Evolutionary conservation across 2,888 invertebrate genomes (phyloP).

Genomic region (Atrina japonica): DNA sequence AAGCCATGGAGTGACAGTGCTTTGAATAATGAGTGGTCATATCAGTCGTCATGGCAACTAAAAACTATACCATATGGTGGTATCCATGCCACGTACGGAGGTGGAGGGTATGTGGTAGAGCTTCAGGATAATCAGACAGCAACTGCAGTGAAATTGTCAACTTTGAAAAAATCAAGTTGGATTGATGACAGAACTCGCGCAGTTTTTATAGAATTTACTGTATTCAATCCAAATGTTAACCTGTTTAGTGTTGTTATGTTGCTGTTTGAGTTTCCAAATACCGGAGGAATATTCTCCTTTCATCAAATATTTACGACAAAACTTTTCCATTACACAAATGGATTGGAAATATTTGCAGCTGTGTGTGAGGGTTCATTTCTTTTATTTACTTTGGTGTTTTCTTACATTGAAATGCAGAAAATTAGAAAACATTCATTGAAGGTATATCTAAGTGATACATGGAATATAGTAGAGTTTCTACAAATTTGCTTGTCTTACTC

Average conservation of each 20-base stretch:
- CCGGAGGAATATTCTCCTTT: slow-evolving; percentile 52
- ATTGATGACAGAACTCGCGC: slow-evolving; percentile 61
- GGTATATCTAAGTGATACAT: slow-evolving; percentile 57
- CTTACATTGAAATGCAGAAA: slow-evolving; percentile 55
- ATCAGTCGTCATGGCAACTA: slow-evolving; percentile 57
- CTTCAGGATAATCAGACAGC: slow-evolving; percentile 37
- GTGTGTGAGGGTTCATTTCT: slow-evolving; percentile 58
- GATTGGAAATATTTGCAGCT: slow-evolving; percentile 54
- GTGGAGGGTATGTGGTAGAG: slow-evolving; percentile 64
- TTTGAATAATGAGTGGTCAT: slow-evolving; percentile 45
- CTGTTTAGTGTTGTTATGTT: slow-evolving; percentile 62
- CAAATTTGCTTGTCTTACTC: slow-evolving; percentile 56
- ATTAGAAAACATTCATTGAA: slow-evolving; percentile 41
- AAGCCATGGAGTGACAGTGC: background rate
- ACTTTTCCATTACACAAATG: slow-evolving; percentile 55
- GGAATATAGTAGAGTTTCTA: slow-evolving; percentile 60
- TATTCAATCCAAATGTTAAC: slow-evolving; percentile 64
- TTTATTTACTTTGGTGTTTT: slow-evolving; percentile 53
- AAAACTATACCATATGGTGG: slow-evolving; percentile 59
- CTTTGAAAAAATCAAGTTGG: slow-evolving; percentile 54
- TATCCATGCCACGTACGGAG: slow-evolving; percentile 64
- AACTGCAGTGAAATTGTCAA: too few relatives aligned
- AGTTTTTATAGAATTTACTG: slow-evolving; percentile 62
- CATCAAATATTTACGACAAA: slow-evolving; percentile 61
- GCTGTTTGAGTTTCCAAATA: slow-evolving; percentile 61